Evolutionary conservation across 2,888 invertebrate genomes (phyloP), one percentile per base, ranked within the genome.

Genomic region (Metellina segmentata): DNA sequence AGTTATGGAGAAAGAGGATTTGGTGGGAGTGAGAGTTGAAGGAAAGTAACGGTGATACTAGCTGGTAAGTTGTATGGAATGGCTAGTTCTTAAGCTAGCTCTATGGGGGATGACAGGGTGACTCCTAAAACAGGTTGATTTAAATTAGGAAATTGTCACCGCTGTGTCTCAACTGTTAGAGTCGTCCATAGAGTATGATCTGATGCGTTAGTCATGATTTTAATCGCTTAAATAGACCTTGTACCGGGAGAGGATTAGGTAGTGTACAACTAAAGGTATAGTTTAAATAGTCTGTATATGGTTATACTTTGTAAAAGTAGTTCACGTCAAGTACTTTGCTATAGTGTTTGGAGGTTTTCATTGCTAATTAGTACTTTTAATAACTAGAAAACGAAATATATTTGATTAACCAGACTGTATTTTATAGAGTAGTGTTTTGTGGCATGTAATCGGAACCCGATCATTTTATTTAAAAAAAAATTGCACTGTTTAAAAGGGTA

Each of bases 1-100:
- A 53, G 74, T 61, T 78, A 61, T 53, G 53, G n/a, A 13, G n/a
- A 8, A 49, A 51, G 49, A 19, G 77, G 85, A 85, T 70, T 77
- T 85, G 13, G 78, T 69, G 9, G 61, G 4, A 34, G 1, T 34
- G 34, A 34, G 34, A 34, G 34, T 4, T 34, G 34, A 34, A 34
- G 34, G 61, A 61, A 61, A 61, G 16, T 61, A 34, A 34, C 34
- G 34, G 61, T 61, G 61, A 16, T 61, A 61, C 61, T 61, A 34
- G 34, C 34, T 34, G 34, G 34, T 34, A 34, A 34, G 34, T 34
- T 34, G 34, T 61, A 16, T 61, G 61, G 61, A 11, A 8, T 61
- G 61, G 61, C 16, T 16, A 11, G 61, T 61, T 61, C 61, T 61
- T 61, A 61, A 61, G 61, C 61, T 61, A 5, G 16, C 61, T 61